Conservation (phyloP, 2,113 vertebrate genomes). For the Catagonus wagneri region DNA sequence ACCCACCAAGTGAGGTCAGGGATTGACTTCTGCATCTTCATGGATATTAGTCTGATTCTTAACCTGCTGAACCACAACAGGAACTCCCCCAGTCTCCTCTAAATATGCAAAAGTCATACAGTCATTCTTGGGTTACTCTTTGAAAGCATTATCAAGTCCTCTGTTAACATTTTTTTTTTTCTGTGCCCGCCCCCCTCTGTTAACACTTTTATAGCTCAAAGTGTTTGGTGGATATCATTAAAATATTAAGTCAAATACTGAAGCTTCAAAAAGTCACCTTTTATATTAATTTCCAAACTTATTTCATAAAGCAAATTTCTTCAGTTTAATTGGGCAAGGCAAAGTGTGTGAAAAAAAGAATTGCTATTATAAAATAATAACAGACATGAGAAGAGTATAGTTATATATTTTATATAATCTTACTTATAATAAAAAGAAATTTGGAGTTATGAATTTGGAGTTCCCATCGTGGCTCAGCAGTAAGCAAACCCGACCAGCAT, state of each 20-base stretch:
- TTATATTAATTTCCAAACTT: conserved; percentile 64
- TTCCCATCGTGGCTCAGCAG: no score
- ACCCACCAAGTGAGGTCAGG: no score
- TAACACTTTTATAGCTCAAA: conserved; percentile 21
- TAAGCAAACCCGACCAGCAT: no score
- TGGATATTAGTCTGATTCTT: no score
- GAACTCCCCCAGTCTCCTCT: not conserved
- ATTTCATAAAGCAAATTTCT: conserved; percentile 60
- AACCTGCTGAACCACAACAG: no score
- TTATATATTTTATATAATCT: conserved; percentile 39
- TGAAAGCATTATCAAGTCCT: conserved; percentile 26
- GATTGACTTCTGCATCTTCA: no score
- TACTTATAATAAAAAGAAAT: conserved; percentile 42
- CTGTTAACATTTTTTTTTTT: conserved; percentile 2
- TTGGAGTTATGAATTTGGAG: not conserved
- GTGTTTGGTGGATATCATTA: not conserved
- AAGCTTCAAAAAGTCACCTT: conserved; percentile 45
- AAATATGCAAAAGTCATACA: not conserved
- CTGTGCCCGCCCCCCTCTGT: no score
- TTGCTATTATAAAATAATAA: not conserved
- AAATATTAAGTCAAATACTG: conserved; percentile 14
- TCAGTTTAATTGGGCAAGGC: not conserved
- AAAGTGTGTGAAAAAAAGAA: conserved; percentile 47
- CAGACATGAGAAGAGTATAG: not conserved
- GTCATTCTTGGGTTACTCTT: conserved; percentile 22